Conservation (phyloP, 1,140 invertebrate genomes). For the Bombus affinis region DNA sequence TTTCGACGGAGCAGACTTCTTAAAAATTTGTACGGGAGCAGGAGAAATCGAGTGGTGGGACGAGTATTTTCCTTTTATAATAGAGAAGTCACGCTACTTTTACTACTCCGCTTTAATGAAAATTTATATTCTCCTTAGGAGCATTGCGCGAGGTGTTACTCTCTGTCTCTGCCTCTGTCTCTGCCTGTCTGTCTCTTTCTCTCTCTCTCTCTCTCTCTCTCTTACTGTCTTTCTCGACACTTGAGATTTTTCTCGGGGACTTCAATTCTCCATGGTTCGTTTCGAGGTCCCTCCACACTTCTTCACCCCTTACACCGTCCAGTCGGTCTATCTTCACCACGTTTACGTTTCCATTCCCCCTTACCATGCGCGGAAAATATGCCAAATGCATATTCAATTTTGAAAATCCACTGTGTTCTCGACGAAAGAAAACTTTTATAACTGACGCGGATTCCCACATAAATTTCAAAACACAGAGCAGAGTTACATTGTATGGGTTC, state of each 20-base stretch:
- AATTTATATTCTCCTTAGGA: constrained; percentile 60
- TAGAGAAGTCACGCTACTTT: constrained; percentile 33
- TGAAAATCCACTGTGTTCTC: constrained; percentile 53
- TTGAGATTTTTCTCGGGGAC: constrained; percentile 57
- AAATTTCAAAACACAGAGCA: constrained; percentile 46
- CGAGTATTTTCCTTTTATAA: constrained; percentile 36
- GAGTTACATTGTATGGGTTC: not conserved
- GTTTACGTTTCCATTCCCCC: constrained; percentile 9
- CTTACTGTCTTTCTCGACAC: constrained; percentile 8
- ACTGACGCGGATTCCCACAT: constrained; percentile 50
- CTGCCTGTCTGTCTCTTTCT: not conserved
- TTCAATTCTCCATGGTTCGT: constrained; percentile 54
- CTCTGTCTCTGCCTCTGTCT: not conserved
- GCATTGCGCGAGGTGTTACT: constrained; percentile 2
- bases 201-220: not conserved
- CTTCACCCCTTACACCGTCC: not conserved
- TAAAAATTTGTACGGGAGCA: constrained; percentile 34
- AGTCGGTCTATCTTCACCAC: not conserved
- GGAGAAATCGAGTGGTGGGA: constrained; percentile 25
- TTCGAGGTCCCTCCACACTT: constrained; percentile 29
- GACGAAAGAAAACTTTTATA: constrained; percentile 57
- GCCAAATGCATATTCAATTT: constrained; percentile 74
- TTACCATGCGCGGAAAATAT: constrained; percentile 52
- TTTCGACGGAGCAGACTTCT: constrained; percentile 7
- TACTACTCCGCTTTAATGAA: constrained; percentile 56